Percentiles rank a stretch among this genome's conserved stretches.
Conservation (phyloP, 2,888 invertebrate species). For the Allacma fusca region DNA sequence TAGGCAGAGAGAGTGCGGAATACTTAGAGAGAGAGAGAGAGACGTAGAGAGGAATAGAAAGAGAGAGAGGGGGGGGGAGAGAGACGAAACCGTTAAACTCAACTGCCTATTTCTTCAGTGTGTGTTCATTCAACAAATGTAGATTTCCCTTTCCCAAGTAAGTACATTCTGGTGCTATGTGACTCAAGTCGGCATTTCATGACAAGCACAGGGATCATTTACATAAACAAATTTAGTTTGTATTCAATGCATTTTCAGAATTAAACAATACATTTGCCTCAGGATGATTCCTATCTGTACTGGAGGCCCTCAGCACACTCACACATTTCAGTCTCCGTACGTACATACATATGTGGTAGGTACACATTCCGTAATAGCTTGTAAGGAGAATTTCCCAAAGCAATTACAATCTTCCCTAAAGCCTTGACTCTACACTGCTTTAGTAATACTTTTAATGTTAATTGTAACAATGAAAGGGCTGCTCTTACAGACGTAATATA, state of each 20-base stretch:
- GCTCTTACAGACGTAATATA: too few relatives aligned
- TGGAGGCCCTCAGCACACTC: neutral
- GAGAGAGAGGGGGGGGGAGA: neutral
- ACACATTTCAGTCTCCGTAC: too few relatives aligned
- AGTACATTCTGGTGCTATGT: too few relatives aligned
- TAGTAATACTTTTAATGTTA: too few relatives aligned
- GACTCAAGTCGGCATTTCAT: neutral
- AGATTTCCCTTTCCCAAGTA: too few relatives aligned
- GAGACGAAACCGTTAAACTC: constrained; percentile 6
- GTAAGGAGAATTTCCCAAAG: too few relatives aligned
- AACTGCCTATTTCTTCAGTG: neutral
- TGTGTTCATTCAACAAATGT: neutral
- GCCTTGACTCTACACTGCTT: too few relatives aligned
- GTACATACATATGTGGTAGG: too few relatives aligned
- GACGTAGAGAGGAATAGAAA: neutral
- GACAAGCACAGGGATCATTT: constrained; percentile 6
- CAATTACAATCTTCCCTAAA: too few relatives aligned
- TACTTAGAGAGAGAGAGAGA: neutral
- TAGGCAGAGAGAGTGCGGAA: neutral
- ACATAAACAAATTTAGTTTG: constrained; percentile 29
- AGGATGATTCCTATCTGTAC: neutral
- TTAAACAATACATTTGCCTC: neutral
- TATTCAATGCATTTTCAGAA: constrained; percentile 21
- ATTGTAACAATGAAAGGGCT: too few relatives aligned
- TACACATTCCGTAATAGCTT: too few relatives aligned